Base-by-base conservation (phyloP, 92 coral and sea anemone species). In the Zoanthus gigantus region DNA sequence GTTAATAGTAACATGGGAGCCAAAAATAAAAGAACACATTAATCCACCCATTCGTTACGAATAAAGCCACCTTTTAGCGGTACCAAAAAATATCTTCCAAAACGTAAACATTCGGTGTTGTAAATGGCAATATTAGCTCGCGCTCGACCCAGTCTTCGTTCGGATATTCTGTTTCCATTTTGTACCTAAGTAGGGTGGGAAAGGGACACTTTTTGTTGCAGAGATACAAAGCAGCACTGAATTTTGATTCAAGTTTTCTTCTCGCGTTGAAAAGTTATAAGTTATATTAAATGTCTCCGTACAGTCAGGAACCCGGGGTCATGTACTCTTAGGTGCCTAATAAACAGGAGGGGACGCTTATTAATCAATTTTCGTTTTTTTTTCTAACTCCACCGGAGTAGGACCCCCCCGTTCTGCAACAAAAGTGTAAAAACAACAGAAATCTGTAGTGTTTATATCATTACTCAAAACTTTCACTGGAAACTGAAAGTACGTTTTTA, bases 1-100 rank as follows among this genome's bases (percentile, higher is more conserved):
- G 80, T 97, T 97, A 2, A 97, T 92, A 50, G 96, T 94, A 56
- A 97, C 95, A 77, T 84, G 46, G 8, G 92, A 46, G 85, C 77
- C 82, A 71, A 90, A 42, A 71, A 79, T 44, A 90, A 74, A 82
- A 42, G 92, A 85, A 11, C 89, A 75, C 77, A 88, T 73, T 13
- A 90, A 84, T 7, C 83, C 88, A 79, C 92, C 92, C 92, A 90
- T 90, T 58, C 1, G 12, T 48, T 60, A 5, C 46, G 10, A 58
- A 8, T 67, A n/a, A 5, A 9, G 9, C 32, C 6, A 53, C 74
- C 46, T 3, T 3, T 11, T 30, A 69, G 30, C 15, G 61, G 14
- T 31, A 17, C 34, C 16, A 34, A 56, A 76, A 17, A 1, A 75
- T n/a, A 47, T n/a, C 47, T 72, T 44, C 54, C 5, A 37, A 34